Base-by-base conservation (phyloP, 2,888 invertebrate species). In the Cataglyphis rosenhaueri region DNA sequence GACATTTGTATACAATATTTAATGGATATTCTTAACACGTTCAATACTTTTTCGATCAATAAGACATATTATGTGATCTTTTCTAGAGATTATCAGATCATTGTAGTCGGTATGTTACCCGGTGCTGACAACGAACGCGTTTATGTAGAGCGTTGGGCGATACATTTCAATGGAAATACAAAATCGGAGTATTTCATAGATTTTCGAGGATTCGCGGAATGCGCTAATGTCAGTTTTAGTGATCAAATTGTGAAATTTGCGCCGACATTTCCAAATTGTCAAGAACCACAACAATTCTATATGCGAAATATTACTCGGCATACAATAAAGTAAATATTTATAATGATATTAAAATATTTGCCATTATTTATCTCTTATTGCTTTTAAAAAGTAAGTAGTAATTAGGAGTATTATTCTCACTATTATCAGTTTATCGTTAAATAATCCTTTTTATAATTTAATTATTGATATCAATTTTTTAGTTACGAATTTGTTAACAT, bases 91-190 rank as follows among this genome's bases (percentile, higher is more conserved):
- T 93, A 92, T 85, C 94, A 94, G 83, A 92, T 95, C 41, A 90
- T 95, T 15, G 91, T 91, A 0, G 93, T 95, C 0, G 93, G 94
- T 84, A 91, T 95, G 81, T 91, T 92, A 82, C 92, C 95, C 2
- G 91, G 91, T 64, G 61, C 76, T 1, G 83, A 85, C 2, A 82
- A 90, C 18, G 90, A 94, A 78, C 90, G 91, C 25, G 86, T 92
- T 2, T 95, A 95, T 84, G 83, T 92, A 0, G 95, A 95, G 90
- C 91, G 93, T 61, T 95, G 95, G 95, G 88, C 91, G 1, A 76
- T 95, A 35, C 92, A 94, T 79, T 91, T 95, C 65, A 95, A 95
- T 84, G 95, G 94, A 3, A 92, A 92, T 78, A 81, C 87, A 4
- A 91, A 93, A 18, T 91, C 93, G 66, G 92, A 91, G 55, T 85